Base-by-base conservation (phyloP, 1,140 invertebrate genomes). In the Battus philenor region DNA sequence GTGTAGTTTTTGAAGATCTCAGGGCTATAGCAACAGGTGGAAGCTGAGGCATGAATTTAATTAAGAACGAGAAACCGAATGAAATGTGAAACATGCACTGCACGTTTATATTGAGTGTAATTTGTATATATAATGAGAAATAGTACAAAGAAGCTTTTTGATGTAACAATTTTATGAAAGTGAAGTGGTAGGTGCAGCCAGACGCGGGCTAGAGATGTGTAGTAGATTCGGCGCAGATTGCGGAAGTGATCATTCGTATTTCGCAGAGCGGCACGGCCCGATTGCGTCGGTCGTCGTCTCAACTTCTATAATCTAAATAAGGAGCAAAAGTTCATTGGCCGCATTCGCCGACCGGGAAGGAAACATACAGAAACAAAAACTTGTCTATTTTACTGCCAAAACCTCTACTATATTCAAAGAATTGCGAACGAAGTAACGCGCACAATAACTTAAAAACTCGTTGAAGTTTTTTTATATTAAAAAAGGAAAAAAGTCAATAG, bases 231-330 rank as follows among this genome's bases (percentile, higher is more conserved):
- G 55, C 46, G 54, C 48, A 75, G 56, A 66, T 77, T 76, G 68
- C 77, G 77, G 79, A 83, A 81, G 73, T 43, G 43, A 64, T 73
- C 52, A 61, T 67, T 64, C 55, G 61, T 66, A 77, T 77, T 81
- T 81, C 57, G 77, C 71, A 36, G 46, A 72, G 62, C 59, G 45
- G 50, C 55, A 52, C 45, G 59, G 49, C 53, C 59, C 48, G 62
- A 72, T 68, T 76, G 58, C 50, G 59, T 68, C 74, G 69, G 68
- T 67, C 72, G 65, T 65, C 72, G 74, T 79, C 70, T 79, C 65
- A 67, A 75, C 70, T 73, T 66, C 70, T 79, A 80, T 81, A 82
- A 77, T 81, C 76, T 84, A 84, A 82, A 82, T 84, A 84, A 84
- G 80, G 80, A 79, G 70, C 78, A 75, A 76, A 79, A 79, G 80